Conservation (phyloP, 2,797 vertebrate species). For the Tenualosa ilisha region DNA sequence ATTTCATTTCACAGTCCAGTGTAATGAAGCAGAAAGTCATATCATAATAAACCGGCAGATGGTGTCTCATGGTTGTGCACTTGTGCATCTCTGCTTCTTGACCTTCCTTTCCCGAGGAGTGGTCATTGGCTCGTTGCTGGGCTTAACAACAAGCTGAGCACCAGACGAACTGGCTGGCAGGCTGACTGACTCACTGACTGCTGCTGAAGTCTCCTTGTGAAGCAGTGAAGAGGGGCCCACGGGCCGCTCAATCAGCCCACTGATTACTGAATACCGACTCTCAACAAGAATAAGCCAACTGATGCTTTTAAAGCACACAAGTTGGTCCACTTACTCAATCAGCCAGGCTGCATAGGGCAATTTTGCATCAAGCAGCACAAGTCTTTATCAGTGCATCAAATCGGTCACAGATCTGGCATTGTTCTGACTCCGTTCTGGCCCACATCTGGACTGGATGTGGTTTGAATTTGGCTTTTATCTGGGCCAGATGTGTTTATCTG, state of each 20-base stretch:
- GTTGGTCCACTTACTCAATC: neutral
- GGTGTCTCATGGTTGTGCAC: neutral
- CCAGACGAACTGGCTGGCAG: neutral
- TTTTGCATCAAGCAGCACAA: neutral
- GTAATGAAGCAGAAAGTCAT: neutral
- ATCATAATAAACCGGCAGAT: neutral
- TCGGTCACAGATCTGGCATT: neutral
- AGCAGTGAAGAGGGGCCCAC: neutral
- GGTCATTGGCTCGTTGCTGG: neutral
- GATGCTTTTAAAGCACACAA: neutral
- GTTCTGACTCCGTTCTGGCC: neutral
- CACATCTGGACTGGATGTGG: neutral
- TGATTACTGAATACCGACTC: constrained; percentile 2
- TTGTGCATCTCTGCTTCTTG: neutral
- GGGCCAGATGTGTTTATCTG: neutral
- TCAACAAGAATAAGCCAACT: neutral
- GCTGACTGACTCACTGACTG: neutral
- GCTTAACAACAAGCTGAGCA: neutral
- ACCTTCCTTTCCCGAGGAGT: neutral
- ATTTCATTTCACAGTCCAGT: neutral
- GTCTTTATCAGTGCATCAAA: neutral
- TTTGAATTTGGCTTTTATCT: neutral
- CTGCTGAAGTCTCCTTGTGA: neutral
- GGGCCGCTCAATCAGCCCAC: neutral
- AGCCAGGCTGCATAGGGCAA: neutral